Base-by-base conservation (phyloP, 2,113 vertebrate genomes). In the Calypte anna region DNA sequence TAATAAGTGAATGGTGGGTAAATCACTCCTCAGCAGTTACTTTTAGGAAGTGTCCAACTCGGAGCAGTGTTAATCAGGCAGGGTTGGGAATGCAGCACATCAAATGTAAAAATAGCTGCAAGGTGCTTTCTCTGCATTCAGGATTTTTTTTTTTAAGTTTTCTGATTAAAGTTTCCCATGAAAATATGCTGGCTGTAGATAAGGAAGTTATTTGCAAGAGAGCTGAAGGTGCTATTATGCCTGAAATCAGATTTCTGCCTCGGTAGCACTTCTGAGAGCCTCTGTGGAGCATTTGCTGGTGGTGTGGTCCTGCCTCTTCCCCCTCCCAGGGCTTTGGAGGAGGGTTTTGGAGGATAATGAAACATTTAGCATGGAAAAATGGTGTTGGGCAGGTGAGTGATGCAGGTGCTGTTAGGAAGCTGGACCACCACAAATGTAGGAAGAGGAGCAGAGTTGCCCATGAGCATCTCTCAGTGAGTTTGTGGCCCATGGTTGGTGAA, bases 111-210 rank as follows among this genome's bases (percentile, higher is more conserved):
- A 94, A 94, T 86, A 95, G 87, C 94, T 95, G 91, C 61, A 48
- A 96, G 94, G 93, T 77, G 85, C 78, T 81, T 95, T 90, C 79
- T 88, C 48, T 53, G 82, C 75, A 40, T 90, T 94, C 63, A 77
- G 90, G 48, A 67, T 58, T 84, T 94, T 84, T 63, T 86, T 84
- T 94, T 84, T 63, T 86, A 75, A 92, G 38, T 91, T 77, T 91
- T 92, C 81, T 94, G 95, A 87, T 95, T 94, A 90, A 94, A 91
- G 87, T 94, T 96, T n/a, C 75, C 19, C 55, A 16, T 59, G 84
- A 74, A 94, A 93, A 96, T 96, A 94, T 96, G 95, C 44, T 66
- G 4, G 72, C 1, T 4, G 63, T 55, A 96, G 96, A 97, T 96
- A 97, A 96, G 94, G 4, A 55, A 82, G 87, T 73, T 81, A 93